Base-by-base conservation (phyloP, 1,140 invertebrate species). In the Planococcus citri region DNA sequence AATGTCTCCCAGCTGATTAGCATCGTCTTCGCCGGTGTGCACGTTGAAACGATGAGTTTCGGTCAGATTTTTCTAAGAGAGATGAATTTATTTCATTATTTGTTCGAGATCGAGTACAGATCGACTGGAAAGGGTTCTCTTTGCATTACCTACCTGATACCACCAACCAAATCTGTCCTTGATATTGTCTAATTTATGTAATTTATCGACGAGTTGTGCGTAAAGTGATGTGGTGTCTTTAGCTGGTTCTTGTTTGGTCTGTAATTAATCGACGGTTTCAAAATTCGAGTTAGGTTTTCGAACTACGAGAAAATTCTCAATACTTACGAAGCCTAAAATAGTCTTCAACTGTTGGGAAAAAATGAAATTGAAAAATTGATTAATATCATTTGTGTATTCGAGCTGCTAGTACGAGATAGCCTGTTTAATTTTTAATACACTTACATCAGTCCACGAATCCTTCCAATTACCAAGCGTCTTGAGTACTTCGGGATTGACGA, bases 1-100 rank as follows among this genome's bases (percentile, higher is more conserved):
- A 33, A 90, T 78, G 14, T 84, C 79, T 0, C 89, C 89, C 64
- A 90, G 79, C 12, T 86, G 78, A 0, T 74, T 73, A 0, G 88
- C 82, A 27, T 83, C 79, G 37, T 80, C 76, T 0, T 76, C 78
- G 0, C 88, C 89, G 0, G 88, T 91, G 21, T 82, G 84, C 78
- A 92, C 86, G 72, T 88, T 90, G 73, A 85, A 87, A 38, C n/a
- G 41, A 51, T 51, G 41, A 9, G 41, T 51, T 17, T 51, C 41
- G n/a, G 41, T 67, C 1, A 27, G 17, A 27, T 71, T 1, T 58
- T 29, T 60, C 25, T 70, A 27, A 17, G 25, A 60, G 25, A 27
- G 27, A n/a, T 51, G 17, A 14, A 9, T 51, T 6, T 37, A 8
- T 14, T 37, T 37, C 6, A 14, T 8, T 8, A 37, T 37, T 14